phyloP scores from a whole-genome alignment of 2,113 vertebrate species.

The Aplodontia rufa region DNA sequence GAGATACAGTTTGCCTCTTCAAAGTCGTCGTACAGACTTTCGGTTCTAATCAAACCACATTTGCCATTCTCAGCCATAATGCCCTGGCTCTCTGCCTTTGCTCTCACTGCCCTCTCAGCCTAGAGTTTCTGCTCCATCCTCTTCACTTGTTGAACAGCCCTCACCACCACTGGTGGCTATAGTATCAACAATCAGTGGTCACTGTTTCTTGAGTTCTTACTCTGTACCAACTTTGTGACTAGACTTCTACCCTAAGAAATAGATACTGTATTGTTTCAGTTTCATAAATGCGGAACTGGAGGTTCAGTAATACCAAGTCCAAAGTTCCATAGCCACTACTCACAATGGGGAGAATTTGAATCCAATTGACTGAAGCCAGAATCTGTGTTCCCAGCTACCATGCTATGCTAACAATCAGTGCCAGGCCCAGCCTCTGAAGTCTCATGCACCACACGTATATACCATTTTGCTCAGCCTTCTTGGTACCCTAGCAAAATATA shows the following conservation, averaged over 20 bases:
- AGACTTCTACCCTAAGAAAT: neutral
- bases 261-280: neutral
- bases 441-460: rapidly evolving
- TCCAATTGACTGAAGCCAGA: neutral
- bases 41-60: neutral
- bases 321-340: neutral
- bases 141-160: neutral
- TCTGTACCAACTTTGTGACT: neutral
- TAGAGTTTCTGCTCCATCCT: neutral
- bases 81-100: neutral
- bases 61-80: neutral
- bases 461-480: neutral
- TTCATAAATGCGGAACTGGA: neutral
- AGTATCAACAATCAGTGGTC: neutral
- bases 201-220: neutral
- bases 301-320: neutral
- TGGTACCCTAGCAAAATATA: neutral
- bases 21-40: neutral
- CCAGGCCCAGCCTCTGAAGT: neutral
- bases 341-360: neutral
- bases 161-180: neutral
- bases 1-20: neutral
- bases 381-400: neutral
- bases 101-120: neutral
- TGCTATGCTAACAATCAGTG: rapidly evolving